Base-by-base conservation (phyloP, 2,888 invertebrate species). In the Strigamia crassipes region DNA sequence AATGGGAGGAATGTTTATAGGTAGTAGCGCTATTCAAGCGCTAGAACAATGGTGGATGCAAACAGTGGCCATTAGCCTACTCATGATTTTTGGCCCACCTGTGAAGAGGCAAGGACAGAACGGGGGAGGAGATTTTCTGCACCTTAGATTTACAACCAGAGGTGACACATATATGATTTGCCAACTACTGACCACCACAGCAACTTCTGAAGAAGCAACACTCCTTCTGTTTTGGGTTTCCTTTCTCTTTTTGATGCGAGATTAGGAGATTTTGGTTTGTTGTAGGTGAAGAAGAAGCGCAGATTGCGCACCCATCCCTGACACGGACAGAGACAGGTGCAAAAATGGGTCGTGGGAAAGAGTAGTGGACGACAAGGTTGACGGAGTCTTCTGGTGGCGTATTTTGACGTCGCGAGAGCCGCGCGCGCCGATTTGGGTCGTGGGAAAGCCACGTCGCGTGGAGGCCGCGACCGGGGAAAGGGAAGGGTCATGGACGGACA, bases 21-120 rank as follows among this genome's bases (percentile, higher is more conserved):
- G 21, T 61, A 73, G 31, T 31, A 73, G 31, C 15, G 27, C 73
- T 73, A 73, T 73, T 73, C 27, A 73, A 27, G 31, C 4, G 73
- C 1, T n/a, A 66, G 61, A 73, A 73, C 27, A 56, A 73, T 12
- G 73, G 27, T 73, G 31, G 73, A 73, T 18, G 73, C 31, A 31
- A 73, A 73, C 73, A 73, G 73, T 73, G 73, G 73, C 73, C 73
- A 73, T 73, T 73, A 73, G 73, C 73, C 73, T 31, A 73, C 73
- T 73, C 73, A 73, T 73, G 73, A 73, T 73, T 56, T 56, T 73
- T 73, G 31, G 27, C 31, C 15, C 73, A 27, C 73, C 73, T 27
- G 73, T 73, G 73, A 15, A 31, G 73, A 27, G 15, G 27, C 5
- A 23, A 23, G 73, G 73, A 31, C 27, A 10, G 73, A 31, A 31